Evolutionary conservation across 2,888 invertebrate species (phyloP), one percentile per base, ranked within the genome.

Genomic region (Clanis bilineata): DNA sequence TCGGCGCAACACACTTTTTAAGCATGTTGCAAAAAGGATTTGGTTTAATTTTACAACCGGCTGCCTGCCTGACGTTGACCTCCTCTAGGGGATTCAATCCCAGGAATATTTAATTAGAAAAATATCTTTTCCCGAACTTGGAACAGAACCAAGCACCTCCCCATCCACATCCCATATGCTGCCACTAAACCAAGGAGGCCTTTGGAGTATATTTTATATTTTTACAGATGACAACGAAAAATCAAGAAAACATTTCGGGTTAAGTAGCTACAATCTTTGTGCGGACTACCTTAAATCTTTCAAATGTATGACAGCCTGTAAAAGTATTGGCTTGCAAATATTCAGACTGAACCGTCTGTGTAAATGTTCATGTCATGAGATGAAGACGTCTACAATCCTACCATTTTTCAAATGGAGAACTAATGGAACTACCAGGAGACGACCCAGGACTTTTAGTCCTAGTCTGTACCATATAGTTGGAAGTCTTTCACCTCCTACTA

Each of bases 341-440:
- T 86, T 81, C 62, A 75, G 86, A 47, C 61, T 89, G 62, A 69
- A 81, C 61, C 60, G 25, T 7, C 61, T 62, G 1, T 90, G 90
- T 64, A 80, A 74, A 68, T 90, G 90, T 65, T 78, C 74, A 7
- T 90, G 90, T 59, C 83, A 85, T 57, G 81, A 79, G 36, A 73
- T 85, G 70, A 86, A 81, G 63, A 83, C 81, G 0, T 75, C 80
- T 0, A 79, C 81, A 6, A 61, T 80, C 56, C 61, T 88, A 36
- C 88, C 88, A 7, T 86, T 75, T 65, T 88, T 85, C 62, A 79
- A 77, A 66, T 86, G 83, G 84, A 70, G 69, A 38, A 88, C 89
- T 18, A 89, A 82, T 62, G 83, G 86, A 2, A 86, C 85, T 1
- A 82, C 82, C 0, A 76, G 63, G 43, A 64, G 60, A 18, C 6